Percentiles rank a stretch among this genome's conserved stretches.
Conservation (phyloP, 2,113 vertebrate genomes). For the Engraulis encrasicolus region DNA sequence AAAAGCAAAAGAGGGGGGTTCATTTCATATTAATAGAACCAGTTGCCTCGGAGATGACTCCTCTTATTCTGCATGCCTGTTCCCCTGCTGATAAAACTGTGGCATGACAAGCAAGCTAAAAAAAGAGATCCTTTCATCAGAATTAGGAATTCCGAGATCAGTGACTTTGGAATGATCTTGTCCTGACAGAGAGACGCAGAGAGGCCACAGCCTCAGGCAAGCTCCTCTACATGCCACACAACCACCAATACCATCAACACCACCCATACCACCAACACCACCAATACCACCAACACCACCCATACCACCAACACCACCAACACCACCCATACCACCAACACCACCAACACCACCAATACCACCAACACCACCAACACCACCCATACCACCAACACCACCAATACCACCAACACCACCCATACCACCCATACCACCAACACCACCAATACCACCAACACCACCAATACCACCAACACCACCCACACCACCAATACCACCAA, state of each 20-base stretch:
- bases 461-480: not conserved
- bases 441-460: not conserved
- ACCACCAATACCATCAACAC: not conserved
- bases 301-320: not conserved
- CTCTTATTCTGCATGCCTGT: not conserved
- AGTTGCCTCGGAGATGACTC: not conserved
- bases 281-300: not conserved
- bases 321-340: not conserved
- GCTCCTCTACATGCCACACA: not conserved
- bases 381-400: not conserved
- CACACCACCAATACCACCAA: not conserved
- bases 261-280: not conserved
- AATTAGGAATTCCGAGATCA: not conserved
- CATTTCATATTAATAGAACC: not conserved
- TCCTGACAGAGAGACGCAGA: too few relatives aligned
- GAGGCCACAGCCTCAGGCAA: not conserved
- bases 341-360: not conserved
- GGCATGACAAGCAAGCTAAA: not conserved
- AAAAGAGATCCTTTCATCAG: constrained; percentile 9
- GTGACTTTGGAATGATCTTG: constrained; percentile 23
- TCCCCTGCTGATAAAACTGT: not conserved
- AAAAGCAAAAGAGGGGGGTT: not conserved
- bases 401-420: too few relatives aligned
- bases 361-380: not conserved
- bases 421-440: not conserved